Base-by-base conservation (phyloP, 1,140 invertebrate species). In the Stegodyphus dumicola region DNA sequence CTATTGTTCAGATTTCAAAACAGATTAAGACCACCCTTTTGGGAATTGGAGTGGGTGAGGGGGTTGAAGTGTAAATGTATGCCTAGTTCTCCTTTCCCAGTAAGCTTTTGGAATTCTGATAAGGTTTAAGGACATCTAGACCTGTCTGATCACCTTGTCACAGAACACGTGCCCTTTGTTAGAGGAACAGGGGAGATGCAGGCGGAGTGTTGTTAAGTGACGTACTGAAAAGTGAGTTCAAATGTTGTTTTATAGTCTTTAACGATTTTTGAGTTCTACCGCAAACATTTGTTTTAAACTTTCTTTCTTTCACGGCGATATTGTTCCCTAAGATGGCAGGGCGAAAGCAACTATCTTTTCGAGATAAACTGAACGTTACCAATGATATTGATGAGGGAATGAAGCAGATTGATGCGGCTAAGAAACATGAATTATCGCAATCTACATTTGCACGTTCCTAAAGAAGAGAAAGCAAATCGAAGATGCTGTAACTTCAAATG, bases 351-450 rank as follows among this genome's bases (percentile, higher is more conserved):
- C 65, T 66, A 15, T 66, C 65, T 17, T 67, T 67, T 67, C 66
- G 17, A 67, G 66, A 67, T 67, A 77, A 83, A 52, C 87, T 64
- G 0, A 48, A 76, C 17, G 3, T 56, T 56, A 52, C 56, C 53
- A 56, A 54, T 17, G 52, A 76, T 76, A 56, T 54, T 54, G 17
- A 33, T 33, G 51, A 76, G 7, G 51, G 33, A 60, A 76, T 56
- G 56, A 60, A 77, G 15, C 48, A 77, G 53, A 66, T 11, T 51
- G 15, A 51, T 77, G 33, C 17, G 15, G 54, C 33, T 17, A 49
- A 13, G 15, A 51, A 52, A 18, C 9, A 13, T n/a, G 65, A 60
- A 66, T 67, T 33, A 66, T 33, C 53, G 9, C 48, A 33, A n/a
- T n/a, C 64, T 77, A 11, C 18, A 33, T 6, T 77, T 33, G 56